Evolutionary conservation across 1,140 invertebrate genomes (phyloP).

Genomic region (Drosophila guanche): DNA sequence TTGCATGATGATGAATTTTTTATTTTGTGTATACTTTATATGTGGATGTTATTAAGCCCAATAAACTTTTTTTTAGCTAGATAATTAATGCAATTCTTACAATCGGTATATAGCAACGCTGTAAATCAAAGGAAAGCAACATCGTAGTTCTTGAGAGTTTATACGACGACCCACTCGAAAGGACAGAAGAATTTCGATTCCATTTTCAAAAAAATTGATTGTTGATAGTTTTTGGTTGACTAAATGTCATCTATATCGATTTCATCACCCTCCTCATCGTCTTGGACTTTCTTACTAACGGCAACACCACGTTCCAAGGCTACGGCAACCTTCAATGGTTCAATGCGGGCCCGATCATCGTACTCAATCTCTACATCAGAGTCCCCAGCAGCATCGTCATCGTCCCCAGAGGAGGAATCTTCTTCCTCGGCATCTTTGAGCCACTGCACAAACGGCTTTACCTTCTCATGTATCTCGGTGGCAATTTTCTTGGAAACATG

Average conservation of each 20-base stretch:
- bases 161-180: not conserved
- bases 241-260: conserved; percentile 97
- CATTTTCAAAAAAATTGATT: conserved; percentile 8
- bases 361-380: conserved; percentile 93
- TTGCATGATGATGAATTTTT: conserved; percentile 24
- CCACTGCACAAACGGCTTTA: conserved; percentile 97
- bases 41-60: conserved; percentile 36
- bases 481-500: conserved; percentile 96
- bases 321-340: conserved; percentile 88
- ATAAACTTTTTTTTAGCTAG: conserved; percentile 33
- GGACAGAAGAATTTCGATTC: conserved; percentile 5
- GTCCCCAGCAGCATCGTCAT: conserved; percentile 87
- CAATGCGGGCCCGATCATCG: conserved; percentile 91
- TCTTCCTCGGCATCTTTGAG: conserved; percentile 98
- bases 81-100: conserved; percentile 36
- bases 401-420: conserved; percentile 89
- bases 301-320: conserved; percentile 67
- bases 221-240: conserved; percentile 42
- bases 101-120: conserved; percentile 30
- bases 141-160: not conserved
- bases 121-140: conserved; percentile 28
- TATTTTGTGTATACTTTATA: conserved; percentile 27
- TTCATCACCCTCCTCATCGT: conserved; percentile 91
- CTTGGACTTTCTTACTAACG: conserved; percentile 86
- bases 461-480: conserved; percentile 96